Conservation (phyloP, 2,888 invertebrate species). For the Gastrophysa polygoni region DNA sequence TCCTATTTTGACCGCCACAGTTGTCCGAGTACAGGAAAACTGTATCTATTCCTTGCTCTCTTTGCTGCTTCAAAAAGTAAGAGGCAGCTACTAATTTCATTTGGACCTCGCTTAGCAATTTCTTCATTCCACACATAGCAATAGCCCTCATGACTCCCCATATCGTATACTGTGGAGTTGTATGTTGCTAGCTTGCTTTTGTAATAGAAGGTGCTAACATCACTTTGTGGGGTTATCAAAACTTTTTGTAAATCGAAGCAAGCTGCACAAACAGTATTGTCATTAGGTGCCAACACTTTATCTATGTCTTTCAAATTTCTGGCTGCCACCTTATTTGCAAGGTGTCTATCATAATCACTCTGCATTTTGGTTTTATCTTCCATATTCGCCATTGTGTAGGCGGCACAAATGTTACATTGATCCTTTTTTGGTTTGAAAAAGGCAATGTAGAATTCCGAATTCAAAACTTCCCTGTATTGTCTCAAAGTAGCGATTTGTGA, state of each 20-base stretch:
- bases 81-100: slow-evolving; percentile 25
- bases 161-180: too few relatives aligned
- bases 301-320: slow-evolving; percentile 18
- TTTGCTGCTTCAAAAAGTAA: not conserved
- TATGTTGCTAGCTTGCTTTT: too few relatives aligned
- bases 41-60: slow-evolving; percentile 14
- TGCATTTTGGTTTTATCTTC: slow-evolving; percentile 7
- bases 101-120: slow-evolving; percentile 22
- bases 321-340: not conserved
- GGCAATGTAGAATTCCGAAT: not conserved
- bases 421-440: slow-evolving; percentile 10
- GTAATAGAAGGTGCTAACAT: too few relatives aligned
- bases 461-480: not conserved
- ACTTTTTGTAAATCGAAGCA: slow-evolving; percentile 22
- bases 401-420: slow-evolving; percentile 2
- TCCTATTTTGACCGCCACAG: slow-evolving; percentile 25
- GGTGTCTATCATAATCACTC: slow-evolving; percentile 3
- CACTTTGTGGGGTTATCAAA: not conserved
- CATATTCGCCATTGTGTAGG: not conserved
- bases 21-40: slow-evolving; percentile 22
- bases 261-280: slow-evolving; percentile 16
- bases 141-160: too few relatives aligned
- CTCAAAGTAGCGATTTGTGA: slow-evolving; percentile 2
- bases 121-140: too few relatives aligned
- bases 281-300: slow-evolving; percentile 11